Evolutionary conservation across 2,797 vertebrate genomes (phyloP), one percentile per base, ranked within the genome.

Genomic region (Siniperca scherzeri): DNA sequence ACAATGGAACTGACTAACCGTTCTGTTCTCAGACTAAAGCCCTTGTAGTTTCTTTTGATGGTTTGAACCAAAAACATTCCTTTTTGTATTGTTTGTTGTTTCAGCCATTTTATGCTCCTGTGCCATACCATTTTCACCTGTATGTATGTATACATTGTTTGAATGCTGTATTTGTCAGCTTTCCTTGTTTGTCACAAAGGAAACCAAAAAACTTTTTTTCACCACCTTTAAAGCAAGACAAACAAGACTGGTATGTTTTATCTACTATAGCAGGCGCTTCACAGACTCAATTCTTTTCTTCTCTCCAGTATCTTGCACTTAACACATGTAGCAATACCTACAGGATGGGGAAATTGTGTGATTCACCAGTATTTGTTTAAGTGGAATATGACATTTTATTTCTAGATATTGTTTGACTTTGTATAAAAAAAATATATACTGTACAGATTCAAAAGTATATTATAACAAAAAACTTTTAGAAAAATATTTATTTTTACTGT

Each of bases 401-500:
- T 94, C 94, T 95, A 94, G 95, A 96, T 96, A 96, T 97, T 96
- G 96, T 97, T 96, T 95, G 92, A 95, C 93, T 98, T 98, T 98
- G 96, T 98, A 98, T 96, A 97, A 91, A 91, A 91, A 85, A 96
- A 96, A 95, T 96, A 97, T 95, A 96, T 96, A 95, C 96, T 98
- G 96, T 98, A 98, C 96, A 98, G 97, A 95, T 94, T 93, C 81
- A 91, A 92, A 94, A 92, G 74, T 94, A 94, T 94, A 94, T 90
- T 90, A 93, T 88, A 90, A 94, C 68, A 88, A 94, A 93, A 96
- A 96, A 95, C 96, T 97, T 97, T 97, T 97, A 95, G 97, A 96
- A 96, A 96, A 95, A 96, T 98, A 98, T 98, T 98, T 99, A 98
- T 98, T 98, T 99, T 98, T 98, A 97, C 96, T 96, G 95, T 97